Base-by-base conservation (phyloP, 2,888 invertebrate genomes). In the Tillus elongatus region DNA sequence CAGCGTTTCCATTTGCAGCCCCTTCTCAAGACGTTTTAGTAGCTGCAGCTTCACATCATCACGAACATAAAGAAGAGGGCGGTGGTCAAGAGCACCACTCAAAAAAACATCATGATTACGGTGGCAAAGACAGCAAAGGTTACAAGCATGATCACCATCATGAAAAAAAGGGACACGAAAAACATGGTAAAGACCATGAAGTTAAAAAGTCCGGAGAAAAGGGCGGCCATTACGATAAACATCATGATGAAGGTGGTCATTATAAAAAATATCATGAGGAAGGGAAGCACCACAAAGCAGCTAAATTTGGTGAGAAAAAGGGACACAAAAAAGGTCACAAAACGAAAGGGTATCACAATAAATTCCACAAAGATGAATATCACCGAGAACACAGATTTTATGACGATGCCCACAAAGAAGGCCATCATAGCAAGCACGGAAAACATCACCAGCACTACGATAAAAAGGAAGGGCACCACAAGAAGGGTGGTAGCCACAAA, bases 311-410 rank as follows among this genome's bases (percentile, higher is more conserved):
- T 1, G 81, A 82, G 59, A 82, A 82, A 55, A 79, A 81, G 45
- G 82, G 80, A 0, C 82, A 83, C 57, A 82, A 82, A 56, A 80
- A 80, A 51, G 83, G 83, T 3, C 81, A 82, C 54, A 82, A 82
- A 58, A 81, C 80, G 2, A 81, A 79, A 61, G 83, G 83, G 1
- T 82, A 79, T 63, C 82, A 84, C 66, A 81, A 84, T 65, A 81
- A 80, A 49, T 79, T 81, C 61, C 81, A 81, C 66, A 81, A 81
- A 58, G 83, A 84, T 52, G 84, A 84, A 58, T 82, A 77, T 63
- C 78, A 81, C 58, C 82, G 79, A 53, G 82, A 82, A 54, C 83
- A 83, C 63, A 82, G 80, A 57, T 81, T 82, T 69, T 82, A 82
- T 64, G 82, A 82, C 49, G 79, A 81, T 60, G 74, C 68, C 60